Conservation (phyloP, 2,113 vertebrate genomes). For the Oryzias woworae region DNA sequence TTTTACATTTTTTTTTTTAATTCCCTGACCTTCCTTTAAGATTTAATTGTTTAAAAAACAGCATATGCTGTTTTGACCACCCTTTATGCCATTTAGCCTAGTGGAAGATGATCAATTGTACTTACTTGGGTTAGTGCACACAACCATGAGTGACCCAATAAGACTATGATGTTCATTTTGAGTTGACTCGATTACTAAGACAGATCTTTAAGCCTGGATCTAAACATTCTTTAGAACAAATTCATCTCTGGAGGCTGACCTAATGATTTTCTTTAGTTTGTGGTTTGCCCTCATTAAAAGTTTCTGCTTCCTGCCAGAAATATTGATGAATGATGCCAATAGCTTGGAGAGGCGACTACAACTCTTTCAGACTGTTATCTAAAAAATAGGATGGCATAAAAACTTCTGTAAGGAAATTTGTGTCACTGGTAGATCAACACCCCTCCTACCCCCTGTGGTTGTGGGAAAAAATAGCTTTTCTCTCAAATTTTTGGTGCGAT, state of each 20-base stretch:
- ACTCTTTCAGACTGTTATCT: too few species aligned
- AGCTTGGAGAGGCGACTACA: not conserved
- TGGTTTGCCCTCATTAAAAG: not conserved
- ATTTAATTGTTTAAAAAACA: conserved; percentile 14
- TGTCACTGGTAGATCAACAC: too few species aligned
- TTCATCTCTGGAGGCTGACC: conserved; percentile 8
- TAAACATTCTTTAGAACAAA: not conserved
- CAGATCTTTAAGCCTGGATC: not conserved
- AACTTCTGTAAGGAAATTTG: too few species aligned
- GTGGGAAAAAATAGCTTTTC: too few species aligned
- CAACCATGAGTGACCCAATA: conserved; percentile 13
- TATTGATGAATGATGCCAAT: not conserved
- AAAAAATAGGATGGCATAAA: too few species aligned
- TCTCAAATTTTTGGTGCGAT: too few species aligned
- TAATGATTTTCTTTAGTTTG: not conserved
- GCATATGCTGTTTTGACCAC: conserved; percentile 43
- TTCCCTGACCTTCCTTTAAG: conserved; percentile 3
- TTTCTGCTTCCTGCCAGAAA: not conserved
- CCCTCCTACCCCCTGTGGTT: too few species aligned
- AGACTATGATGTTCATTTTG: conserved; percentile 18
- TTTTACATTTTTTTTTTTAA: conserved; percentile 24
- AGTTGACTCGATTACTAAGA: not conserved
- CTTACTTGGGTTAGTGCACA: conserved; percentile 31
- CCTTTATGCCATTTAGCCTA: conserved; percentile 54
- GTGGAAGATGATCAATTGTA: conserved; percentile 54